A percentile compares a stretch with the other conserved stretches of the same genome.
phyloP scores from a whole-genome alignment of 2,797 vertebrate species.

The Squalus acanthias region DNA sequence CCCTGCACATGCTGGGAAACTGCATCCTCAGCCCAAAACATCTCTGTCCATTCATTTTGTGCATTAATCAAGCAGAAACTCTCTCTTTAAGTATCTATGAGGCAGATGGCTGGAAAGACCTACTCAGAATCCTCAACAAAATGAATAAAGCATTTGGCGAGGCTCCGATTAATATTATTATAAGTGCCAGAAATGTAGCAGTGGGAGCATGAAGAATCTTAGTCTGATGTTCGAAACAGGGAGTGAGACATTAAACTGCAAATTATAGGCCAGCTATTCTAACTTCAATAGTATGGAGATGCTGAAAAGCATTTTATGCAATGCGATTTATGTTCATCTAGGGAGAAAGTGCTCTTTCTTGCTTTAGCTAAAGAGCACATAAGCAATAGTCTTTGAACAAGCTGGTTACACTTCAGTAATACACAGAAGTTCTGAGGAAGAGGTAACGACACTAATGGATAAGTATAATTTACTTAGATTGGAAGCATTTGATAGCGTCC shows the following conservation, averaged over 20 bases:
- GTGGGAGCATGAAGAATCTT: no score
- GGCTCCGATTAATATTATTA: background rate
- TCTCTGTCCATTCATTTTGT: background rate
- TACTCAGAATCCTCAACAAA: background rate
- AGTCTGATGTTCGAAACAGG: background rate
- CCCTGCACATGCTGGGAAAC: background rate
- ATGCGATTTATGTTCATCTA: background rate
- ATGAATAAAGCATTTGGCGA: background rate
- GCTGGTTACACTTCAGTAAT: background rate
- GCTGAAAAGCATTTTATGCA: background rate
- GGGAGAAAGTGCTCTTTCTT: background rate
- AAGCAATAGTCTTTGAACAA: background rate
- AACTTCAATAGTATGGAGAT: background rate
- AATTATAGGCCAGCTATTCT: background rate
- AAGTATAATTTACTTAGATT: background rate
- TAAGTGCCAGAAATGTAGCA: background rate
- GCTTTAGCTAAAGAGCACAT: background rate
- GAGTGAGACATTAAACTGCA: background rate
- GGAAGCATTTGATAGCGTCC: background rate
- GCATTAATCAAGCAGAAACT: background rate
- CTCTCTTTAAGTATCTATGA: background rate
- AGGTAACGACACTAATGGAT: slow-evolving; percentile 19
- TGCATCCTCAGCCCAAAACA: background rate
- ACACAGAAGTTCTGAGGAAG: background rate
- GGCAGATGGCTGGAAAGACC: background rate